Conservation (phyloP, 1,140 invertebrate genomes). For the Aphaenogaster rudis region DNA sequence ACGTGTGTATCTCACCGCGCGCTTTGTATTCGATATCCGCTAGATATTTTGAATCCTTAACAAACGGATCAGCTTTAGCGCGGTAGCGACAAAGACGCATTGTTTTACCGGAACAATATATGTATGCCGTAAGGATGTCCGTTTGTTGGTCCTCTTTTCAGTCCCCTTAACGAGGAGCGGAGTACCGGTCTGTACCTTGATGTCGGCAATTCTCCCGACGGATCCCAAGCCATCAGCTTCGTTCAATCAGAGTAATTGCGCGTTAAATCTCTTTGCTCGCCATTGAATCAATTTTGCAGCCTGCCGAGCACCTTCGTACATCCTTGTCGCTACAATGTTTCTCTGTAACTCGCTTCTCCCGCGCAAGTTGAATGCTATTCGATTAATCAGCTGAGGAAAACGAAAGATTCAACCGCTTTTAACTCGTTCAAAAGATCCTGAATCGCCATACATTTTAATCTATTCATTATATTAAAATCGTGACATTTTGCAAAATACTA, state of each 20-base stretch:
- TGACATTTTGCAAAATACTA: neutral
- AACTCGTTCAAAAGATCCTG: neutral
- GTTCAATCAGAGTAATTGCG: conserved; percentile 82
- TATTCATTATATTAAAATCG: conserved; percentile 8
- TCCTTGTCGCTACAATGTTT: conserved; percentile 44
- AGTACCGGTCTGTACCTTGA: conserved; percentile 74
- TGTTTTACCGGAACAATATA: conserved; percentile 16
- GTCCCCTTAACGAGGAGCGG: conserved; percentile 65
- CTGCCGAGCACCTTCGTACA: conserved; percentile 48
- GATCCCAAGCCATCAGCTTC: conserved; percentile 53
- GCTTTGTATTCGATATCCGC: neutral
- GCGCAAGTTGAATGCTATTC: conserved; percentile 14
- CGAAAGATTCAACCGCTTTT: neutral
- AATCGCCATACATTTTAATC: neutral
- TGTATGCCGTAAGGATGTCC: conserved; percentile 49
- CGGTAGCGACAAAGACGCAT: conserved; percentile 33
- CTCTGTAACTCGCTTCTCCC: conserved; percentile 28
- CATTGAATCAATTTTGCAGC: conserved; percentile 78
- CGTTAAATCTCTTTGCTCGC: conserved; percentile 78
- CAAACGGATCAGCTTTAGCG: neutral
- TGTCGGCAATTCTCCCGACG: conserved; percentile 59
- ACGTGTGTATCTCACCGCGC: neutral
- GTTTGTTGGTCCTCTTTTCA: conserved; percentile 67
- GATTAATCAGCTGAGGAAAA: conserved; percentile 46
- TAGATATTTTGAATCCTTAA: conserved; percentile 3